phyloP scores from a whole-genome alignment of 2,797 vertebrate species.

The Cyclopterus lumpus region DNA sequence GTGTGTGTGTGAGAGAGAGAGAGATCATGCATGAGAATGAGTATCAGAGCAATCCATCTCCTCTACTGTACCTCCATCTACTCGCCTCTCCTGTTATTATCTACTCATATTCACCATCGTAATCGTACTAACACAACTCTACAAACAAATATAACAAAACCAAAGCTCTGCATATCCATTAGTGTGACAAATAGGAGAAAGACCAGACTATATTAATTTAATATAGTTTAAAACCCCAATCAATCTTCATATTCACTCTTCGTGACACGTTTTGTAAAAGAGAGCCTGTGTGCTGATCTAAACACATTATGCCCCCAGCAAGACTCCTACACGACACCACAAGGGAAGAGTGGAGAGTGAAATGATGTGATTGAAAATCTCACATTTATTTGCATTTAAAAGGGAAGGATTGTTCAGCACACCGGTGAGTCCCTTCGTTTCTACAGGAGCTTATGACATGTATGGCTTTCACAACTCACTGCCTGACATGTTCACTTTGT shows the following conservation, averaged over 20 bases:
- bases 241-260: background rate
- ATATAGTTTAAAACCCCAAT: constrained; percentile 1
- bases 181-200: background rate
- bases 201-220: background rate
- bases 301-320: constrained; percentile 28
- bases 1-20: background rate
- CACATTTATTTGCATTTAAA: constrained; percentile 17
- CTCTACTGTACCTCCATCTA: background rate
- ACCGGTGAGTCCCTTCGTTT: background rate
- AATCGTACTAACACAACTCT: background rate
- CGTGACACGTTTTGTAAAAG: background rate
- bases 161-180: background rate
- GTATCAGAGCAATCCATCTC: constrained; percentile 8
- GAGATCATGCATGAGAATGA: background rate
- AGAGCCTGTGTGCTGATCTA: constrained; percentile 11
- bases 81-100: constrained; percentile 6
- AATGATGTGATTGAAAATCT: constrained; percentile 18
- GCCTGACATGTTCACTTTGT: background rate
- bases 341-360: background rate
- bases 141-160: background rate
- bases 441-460: background rate
- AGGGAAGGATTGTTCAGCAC: constrained; percentile 11
- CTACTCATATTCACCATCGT: constrained; percentile 4
- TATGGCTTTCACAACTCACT: constrained; percentile 6
- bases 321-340: constrained; percentile 6